phyloP scores from a whole-genome alignment of 2,797 vertebrate species.

The Bovichtus diacanthus region DNA sequence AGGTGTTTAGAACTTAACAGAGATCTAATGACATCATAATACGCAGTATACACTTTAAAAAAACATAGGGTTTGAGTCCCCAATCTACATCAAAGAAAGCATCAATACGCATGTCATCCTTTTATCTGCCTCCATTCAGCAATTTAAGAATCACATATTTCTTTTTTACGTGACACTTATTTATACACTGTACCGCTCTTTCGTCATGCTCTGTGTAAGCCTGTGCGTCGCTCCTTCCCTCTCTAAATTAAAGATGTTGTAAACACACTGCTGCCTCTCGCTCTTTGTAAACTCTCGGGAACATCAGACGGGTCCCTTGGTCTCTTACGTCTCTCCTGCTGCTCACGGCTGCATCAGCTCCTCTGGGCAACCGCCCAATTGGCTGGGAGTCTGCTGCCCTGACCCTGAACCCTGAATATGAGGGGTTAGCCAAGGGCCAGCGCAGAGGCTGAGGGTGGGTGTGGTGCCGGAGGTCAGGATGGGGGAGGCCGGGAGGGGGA shows the following conservation, averaged over 20 bases:
- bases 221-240: constrained; percentile 49
- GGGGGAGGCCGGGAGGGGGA: constrained; percentile 26
- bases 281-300: constrained; percentile 73
- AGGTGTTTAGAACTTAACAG: background rate
- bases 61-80: background rate
- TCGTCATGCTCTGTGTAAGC: constrained; percentile 57
- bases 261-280: constrained; percentile 80
- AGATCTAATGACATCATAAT: constrained; percentile 6
- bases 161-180: constrained; percentile 77
- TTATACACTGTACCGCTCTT: constrained; percentile 58
- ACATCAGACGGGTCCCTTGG: constrained; percentile 75
- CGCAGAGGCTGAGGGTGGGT: constrained; percentile 73
- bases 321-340: constrained; percentile 72
- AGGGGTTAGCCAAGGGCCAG: constrained; percentile 85
- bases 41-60: background rate
- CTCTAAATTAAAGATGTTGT: constrained; percentile 73
- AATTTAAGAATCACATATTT: constrained; percentile 66
- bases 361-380: constrained; percentile 79
- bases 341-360: constrained; percentile 59
- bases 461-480: constrained; percentile 77
- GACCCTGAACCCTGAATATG: constrained; percentile 81
- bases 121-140: constrained; percentile 58
- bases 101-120: constrained; percentile 32
- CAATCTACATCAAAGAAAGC: constrained; percentile 24
- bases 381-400: constrained; percentile 80